These are phyloP conservation scores for Archips xylosteana DNA, from an alignment of 2,888 invertebrate species.

Conservation along the genomic window DNA sequence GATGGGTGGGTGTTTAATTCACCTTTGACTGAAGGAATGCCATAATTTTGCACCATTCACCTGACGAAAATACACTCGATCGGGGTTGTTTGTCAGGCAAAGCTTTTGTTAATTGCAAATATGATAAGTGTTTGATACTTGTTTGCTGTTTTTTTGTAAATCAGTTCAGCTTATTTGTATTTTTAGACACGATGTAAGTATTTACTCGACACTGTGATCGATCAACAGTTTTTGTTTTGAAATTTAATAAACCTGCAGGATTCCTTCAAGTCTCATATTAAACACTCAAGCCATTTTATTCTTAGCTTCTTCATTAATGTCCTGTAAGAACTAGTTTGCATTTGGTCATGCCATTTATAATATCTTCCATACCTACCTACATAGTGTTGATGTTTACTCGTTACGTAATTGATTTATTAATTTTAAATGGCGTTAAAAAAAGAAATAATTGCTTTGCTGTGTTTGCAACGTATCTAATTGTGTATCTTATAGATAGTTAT, in stretches of 20 bases:
- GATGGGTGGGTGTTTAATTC: slow-evolving; percentile 84
- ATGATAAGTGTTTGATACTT: slow-evolving; percentile 43
- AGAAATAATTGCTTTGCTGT: slow-evolving; percentile 44
- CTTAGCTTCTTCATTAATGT: slow-evolving; percentile 64
- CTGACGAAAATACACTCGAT: slow-evolving; percentile 34
- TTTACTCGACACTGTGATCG: slow-evolving; percentile 23
- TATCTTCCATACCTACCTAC: slow-evolving; percentile 5
- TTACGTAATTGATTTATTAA: slow-evolving; percentile 28
- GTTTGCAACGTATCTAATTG: slow-evolving; percentile 35
- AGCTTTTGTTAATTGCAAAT: slow-evolving; percentile 50
- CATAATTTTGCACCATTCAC: slow-evolving; percentile 57
- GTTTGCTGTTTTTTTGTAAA: slow-evolving; percentile 61
- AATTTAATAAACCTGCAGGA: slow-evolving; percentile 53
- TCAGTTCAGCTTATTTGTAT: slow-evolving; percentile 44
- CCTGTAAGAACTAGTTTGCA: slow-evolving; percentile 45
- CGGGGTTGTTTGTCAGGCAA: slow-evolving; percentile 33
- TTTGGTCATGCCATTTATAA: slow-evolving; percentile 36
- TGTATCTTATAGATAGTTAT: slow-evolving; percentile 34
- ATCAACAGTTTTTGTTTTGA: slow-evolving; percentile 9
- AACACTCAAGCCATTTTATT: slow-evolving; percentile 74
- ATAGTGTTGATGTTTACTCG: slow-evolving; percentile 30
- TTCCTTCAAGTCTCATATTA: slow-evolving; percentile 78
- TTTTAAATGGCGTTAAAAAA: slow-evolving; percentile 28
- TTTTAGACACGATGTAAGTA: not conserved
- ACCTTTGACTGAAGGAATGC: slow-evolving; percentile 72